phyloP scores from a whole-genome alignment of 2,797 vertebrate species.

The Myripristis murdjan region DNA sequence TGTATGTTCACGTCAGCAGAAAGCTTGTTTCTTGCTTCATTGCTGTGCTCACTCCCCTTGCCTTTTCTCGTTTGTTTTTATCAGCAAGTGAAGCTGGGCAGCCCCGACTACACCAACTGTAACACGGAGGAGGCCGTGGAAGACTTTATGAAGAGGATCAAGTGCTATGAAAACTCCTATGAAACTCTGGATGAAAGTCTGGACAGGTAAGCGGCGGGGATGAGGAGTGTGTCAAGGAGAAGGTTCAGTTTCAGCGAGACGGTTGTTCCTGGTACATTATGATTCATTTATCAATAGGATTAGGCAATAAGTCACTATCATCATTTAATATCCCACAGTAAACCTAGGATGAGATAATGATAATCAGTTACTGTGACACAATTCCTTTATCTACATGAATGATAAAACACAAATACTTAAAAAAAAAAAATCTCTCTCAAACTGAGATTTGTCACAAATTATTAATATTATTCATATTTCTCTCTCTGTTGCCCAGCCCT shows the following conservation, averaged over 20 bases:
- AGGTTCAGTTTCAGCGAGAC: neutral
- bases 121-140: slow-evolving; percentile 94
- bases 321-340: too few relatives aligned
- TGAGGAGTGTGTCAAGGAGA: neutral
- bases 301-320: too few relatives aligned
- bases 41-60: neutral
- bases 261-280: neutral
- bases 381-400: too few relatives aligned
- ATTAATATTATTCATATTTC: too few relatives aligned
- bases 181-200: slow-evolving; percentile 93
- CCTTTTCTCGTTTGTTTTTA: neutral
- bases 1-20: neutral
- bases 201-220: slow-evolving; percentile 89
- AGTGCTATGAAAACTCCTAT: slow-evolving; percentile 97
- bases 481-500: too few relatives aligned
- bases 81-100: slow-evolving; percentile 98
- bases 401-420: too few relatives aligned
- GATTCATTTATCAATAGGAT: too few relatives aligned
- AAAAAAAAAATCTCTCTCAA: too few relatives aligned
- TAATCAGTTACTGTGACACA: too few relatives aligned
- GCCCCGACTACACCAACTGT: slow-evolving; percentile 96
- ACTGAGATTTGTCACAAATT: too few relatives aligned
- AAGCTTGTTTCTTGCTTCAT: neutral
- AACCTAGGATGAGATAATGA: too few relatives aligned
- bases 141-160: slow-evolving; percentile 98